These are phyloP conservation scores for Schizothorax lantsangensis DNA, from an alignment of 2,797 vertebrate species.

Conservation along the genomic window DNA sequence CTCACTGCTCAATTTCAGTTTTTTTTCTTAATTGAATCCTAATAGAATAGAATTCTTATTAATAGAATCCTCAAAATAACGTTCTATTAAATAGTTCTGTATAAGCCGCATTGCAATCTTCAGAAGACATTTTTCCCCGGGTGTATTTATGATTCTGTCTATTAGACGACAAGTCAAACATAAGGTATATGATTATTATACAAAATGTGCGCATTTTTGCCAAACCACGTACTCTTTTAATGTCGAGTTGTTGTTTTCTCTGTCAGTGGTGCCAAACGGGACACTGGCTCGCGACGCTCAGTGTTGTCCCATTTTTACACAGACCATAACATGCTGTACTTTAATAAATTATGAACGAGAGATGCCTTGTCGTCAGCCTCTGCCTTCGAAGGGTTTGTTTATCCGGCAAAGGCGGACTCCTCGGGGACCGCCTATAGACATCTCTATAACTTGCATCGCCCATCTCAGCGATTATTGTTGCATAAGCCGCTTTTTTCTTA, in stretches of 20 bases:
- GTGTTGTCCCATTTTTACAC: neutral
- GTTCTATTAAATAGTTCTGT: neutral
- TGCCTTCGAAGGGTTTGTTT: neutral
- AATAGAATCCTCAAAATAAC: neutral
- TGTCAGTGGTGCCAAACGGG: conserved; percentile 13
- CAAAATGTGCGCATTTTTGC: neutral
- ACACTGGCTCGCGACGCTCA: conserved; percentile 20
- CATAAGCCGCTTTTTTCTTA: conserved; percentile 41
- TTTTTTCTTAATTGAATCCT: no score
- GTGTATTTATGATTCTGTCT: neutral
- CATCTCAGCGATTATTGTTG: conserved; percentile 12
- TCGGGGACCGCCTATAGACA: conserved; percentile 24
- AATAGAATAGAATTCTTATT: no score
- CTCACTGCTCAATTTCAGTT: neutral
- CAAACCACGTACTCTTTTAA: conserved; percentile 12
- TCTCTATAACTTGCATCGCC: conserved; percentile 9
- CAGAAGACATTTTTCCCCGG: no score
- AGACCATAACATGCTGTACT: conserved; percentile 10
- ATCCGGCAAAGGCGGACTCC: neutral
- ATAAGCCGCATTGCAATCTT: neutral
- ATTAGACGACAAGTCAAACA: neutral
- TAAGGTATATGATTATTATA: neutral
- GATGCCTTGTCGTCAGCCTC: neutral
- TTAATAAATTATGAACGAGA: conserved; percentile 36
- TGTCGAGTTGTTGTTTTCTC: conserved; percentile 1